These are phyloP conservation scores for Cephalopholis sonnerati DNA, from an alignment of 2,113 vertebrate species.

Conservation along the genomic window DNA sequence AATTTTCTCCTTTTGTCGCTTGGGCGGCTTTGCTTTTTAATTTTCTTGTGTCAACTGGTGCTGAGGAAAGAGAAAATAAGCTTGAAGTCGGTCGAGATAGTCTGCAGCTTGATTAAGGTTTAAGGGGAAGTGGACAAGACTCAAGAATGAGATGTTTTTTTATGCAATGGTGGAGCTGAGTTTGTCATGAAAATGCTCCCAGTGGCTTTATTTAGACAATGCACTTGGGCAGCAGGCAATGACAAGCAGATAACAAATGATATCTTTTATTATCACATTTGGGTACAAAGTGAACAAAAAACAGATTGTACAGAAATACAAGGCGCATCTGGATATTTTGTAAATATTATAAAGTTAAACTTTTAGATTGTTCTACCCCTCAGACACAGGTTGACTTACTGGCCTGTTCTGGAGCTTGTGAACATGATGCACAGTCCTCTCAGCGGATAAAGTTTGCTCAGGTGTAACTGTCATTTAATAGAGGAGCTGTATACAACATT, in stretches of 20 bases:
- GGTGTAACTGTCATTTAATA: no score
- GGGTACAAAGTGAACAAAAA: background rate
- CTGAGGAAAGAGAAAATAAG: background rate
- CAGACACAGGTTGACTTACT: background rate
- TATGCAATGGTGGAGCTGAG: background rate
- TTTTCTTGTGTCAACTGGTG: background rate
- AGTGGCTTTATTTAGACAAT: background rate
- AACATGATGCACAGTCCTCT: no score
- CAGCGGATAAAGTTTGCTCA: no score
- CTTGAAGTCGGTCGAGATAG: background rate
- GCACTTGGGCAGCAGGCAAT: background rate
- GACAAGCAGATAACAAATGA: background rate
- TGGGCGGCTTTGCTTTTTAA: background rate
- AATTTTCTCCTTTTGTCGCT: background rate
- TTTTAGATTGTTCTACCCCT: background rate
- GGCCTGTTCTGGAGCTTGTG: no score
- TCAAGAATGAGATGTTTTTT: background rate
- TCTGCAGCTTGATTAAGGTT: slow-evolving; percentile 9
- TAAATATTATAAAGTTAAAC: no score
- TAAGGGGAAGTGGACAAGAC: background rate
- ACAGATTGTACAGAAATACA: background rate
- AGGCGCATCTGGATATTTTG: background rate
- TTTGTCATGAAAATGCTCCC: background rate
- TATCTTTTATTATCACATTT: background rate
- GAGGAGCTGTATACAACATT: no score